Evolutionary conservation across 2,888 invertebrate species (phyloP), one percentile per base, ranked within the genome.

Genomic region (Ceratothoa steindachneri): DNA sequence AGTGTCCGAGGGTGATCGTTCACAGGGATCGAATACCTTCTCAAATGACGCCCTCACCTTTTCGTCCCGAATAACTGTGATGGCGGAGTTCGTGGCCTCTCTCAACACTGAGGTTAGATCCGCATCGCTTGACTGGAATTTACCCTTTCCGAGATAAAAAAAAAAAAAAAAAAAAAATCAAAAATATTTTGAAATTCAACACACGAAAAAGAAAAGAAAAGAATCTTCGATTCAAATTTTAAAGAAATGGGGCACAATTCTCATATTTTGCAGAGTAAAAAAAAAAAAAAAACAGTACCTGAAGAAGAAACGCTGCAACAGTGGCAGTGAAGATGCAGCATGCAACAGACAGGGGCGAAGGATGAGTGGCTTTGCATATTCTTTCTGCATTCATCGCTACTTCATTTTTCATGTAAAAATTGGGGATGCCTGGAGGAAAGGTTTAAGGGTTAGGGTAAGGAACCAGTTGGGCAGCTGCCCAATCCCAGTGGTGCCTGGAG

Each of bases 361-460:
- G 80, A 80, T 85, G 85, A 24, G 84, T 84, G 4, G 84, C 82
- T 55, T 81, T 79, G 78, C 84, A 84, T 31, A 82, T 81, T 30
- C 81, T 71, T 29, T 80, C 80, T 19, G 81, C 81, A 77, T 82
- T 82, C 65, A 80, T 81, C 66, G 80, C 72, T 41, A 81, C 81
- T 75, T 82, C 81, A 71, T 77, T 69, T 30, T 81, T 71, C 70
- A 81, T 77, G 71, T 80, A 77, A 77, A 82, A 82, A 41, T 79
- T 77, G n/a, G 80, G 78, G 30, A 82, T 68, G 15, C 82, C 82
- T 82, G 69, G 1, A 76, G 69, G 31, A 15, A 77, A 55, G n/a
- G n/a, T n/a, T n/a, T n/a, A n/a, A n/a, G n/a, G n/a, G n/a, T n/a
- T n/a, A n/a, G n/a, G n/a, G n/a, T n/a, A n/a, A n/a, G n/a, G n/a